Base-by-base conservation (phyloP, 1,140 invertebrate genomes). In the Lerema accius region DNA sequence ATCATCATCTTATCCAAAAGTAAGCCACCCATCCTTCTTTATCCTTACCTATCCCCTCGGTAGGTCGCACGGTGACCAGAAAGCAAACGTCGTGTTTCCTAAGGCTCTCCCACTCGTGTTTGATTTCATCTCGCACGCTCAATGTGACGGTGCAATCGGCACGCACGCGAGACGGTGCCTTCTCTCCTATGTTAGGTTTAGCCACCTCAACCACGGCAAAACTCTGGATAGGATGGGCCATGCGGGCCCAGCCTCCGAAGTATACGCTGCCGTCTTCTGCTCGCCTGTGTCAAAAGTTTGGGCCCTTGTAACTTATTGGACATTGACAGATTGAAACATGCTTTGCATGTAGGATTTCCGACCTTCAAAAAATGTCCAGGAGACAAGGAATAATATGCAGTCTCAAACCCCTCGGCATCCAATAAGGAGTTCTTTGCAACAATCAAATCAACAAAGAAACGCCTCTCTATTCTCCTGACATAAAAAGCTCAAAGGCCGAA, bases 61-160 rank as follows among this genome's bases (percentile, higher is more conserved):
- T 94, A 0, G 98, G 97, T 64, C 95, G 94, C 0, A 99, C 95
- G 0, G 97, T 98, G 5, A 99, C 93, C 13, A 99, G 90, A 77
- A 99, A 99, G 80, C 98, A 99, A 5, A 99, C 98, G 80, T 99
- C 99, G 84, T 99, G 98, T 83, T 98, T 99, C 37, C 98, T 92
- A 13, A 99, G 90, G 72, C 95, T 96, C 90, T 99, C 98, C 99
- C 99, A 99, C 90, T 99, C 99, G 11, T 93, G 92, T 89, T 99
- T 98, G 19, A 99, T 96, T 78, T 99, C 97, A 23, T 94, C 93
- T 19, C 97, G 92, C 0, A 98, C 95, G 76, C 95, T 98, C 0
- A 99, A 92, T 62, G 97, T 98, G 0, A 99, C 95, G 0, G 96
- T 96, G 7, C 99, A 94, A 80, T 99, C 98, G 37, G 98, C 98